Conservation (phyloP, 2,888 invertebrate genomes). For the Taphrorychus bicolor region DNA sequence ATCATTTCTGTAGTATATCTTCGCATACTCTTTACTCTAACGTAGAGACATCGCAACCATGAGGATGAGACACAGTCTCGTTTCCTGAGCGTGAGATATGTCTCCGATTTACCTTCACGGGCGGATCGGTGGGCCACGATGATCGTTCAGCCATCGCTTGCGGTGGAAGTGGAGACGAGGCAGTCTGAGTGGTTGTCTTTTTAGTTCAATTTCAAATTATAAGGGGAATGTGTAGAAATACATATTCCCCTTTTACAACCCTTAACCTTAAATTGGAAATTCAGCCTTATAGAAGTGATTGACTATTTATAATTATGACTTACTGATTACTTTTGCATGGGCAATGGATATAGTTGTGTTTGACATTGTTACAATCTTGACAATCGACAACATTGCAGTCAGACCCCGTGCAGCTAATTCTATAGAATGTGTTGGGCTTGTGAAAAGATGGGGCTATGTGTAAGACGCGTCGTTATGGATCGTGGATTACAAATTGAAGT, state of each 20-base stretch:
- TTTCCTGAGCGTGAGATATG: constrained; percentile 64
- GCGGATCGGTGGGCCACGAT: constrained; percentile 49
- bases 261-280: no score
- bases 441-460: neutral
- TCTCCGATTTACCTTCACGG: constrained; percentile 41
- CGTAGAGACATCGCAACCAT: constrained; percentile 63
- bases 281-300: no score
- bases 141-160: constrained; percentile 52
- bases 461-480: neutral
- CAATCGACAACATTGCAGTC: no score
- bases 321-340: no score
- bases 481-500: neutral
- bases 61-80: constrained; percentile 66
- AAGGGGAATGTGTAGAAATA: no score
- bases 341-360: no score
- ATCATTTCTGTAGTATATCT: constrained; percentile 74
- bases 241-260: no score
- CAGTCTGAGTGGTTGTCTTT: constrained; percentile 57
- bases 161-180: constrained; percentile 44
- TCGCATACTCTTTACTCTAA: constrained; percentile 63
- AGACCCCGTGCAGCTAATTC: neutral
- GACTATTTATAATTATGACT: no score
- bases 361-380: no score
- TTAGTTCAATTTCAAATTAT: no score
- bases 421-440: no score